Conservation (phyloP, 2,888 invertebrate genomes). For the Sussaba pulchella region DNA sequence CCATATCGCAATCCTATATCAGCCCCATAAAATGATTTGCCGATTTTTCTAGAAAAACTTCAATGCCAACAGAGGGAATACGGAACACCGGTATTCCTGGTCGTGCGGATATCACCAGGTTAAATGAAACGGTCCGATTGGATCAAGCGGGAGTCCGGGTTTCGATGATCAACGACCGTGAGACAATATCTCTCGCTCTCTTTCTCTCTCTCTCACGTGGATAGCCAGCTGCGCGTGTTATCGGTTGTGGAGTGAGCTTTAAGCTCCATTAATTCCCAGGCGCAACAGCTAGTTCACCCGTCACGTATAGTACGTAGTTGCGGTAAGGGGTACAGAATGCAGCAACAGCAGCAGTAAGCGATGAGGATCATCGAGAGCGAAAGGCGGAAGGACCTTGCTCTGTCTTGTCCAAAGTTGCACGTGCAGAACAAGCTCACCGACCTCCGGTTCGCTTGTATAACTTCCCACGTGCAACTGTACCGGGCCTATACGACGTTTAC, state of each 20-base stretch:
- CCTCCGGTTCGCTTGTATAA: conserved; percentile 17
- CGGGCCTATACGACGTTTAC: too few species aligned
- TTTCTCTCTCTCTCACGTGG: too few species aligned
- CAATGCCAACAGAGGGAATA: too few species aligned
- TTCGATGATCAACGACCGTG: conserved; percentile 48
- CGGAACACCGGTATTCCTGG: conserved; percentile 39
- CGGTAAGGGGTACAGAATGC: background rate
- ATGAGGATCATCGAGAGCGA: conserved; percentile 47
- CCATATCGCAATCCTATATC: too few species aligned
- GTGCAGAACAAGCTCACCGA: conserved; percentile 32
- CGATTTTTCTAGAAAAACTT: too few species aligned
- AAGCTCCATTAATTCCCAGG: conserved; percentile 56
- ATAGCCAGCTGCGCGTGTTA: conserved; percentile 50
- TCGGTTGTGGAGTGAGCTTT: conserved; percentile 59
- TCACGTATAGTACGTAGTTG: background rate
- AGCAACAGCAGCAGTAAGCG: too few species aligned
- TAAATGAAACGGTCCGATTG: conserved; percentile 35
- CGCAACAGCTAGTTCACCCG: conserved; percentile 55
- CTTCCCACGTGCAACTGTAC: conserved; percentile 17
- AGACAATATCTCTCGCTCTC: too few species aligned
- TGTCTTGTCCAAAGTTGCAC: conserved; percentile 45
- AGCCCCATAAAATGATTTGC: too few species aligned
- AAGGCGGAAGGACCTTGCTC: conserved; percentile 58
- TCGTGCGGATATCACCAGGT: conserved; percentile 51
- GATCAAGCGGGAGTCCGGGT: conserved; percentile 28